Evolutionary conservation across 2,888 invertebrate species (phyloP).

Genomic region (Shargacucullia verbasci): DNA sequence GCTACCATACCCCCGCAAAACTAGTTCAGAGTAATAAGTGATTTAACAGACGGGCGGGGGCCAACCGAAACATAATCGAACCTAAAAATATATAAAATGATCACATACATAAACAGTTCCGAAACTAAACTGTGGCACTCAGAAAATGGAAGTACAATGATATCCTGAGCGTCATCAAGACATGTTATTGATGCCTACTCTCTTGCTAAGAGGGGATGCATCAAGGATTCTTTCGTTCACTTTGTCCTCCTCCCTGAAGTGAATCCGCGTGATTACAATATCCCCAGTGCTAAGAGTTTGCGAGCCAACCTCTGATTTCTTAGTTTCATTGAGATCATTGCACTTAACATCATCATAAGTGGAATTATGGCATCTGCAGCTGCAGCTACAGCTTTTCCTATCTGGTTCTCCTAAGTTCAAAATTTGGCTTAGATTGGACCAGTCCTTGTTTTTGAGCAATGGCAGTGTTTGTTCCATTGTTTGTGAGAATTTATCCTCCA

Average conservation of each 20-base stretch:
- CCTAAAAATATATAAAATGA: constrained; percentile 73
- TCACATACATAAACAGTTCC: constrained; percentile 79
- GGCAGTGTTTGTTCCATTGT: constrained; percentile 87
- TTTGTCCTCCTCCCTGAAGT: constrained; percentile 87
- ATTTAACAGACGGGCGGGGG: constrained; percentile 57
- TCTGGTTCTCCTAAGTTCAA: constrained; percentile 83
- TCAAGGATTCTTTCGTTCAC: constrained; percentile 82
- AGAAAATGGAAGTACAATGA: constrained; percentile 75
- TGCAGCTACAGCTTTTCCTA: constrained; percentile 87
- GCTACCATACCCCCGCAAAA: constrained; percentile 72
- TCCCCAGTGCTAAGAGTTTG: constrained; percentile 97
- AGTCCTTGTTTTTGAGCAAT: constrained; percentile 87
- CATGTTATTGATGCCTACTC: constrained; percentile 80
- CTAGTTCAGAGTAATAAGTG: constrained; percentile 63
- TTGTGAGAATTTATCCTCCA: constrained; percentile 86
- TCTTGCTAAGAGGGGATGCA: constrained; percentile 81
- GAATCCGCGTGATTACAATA: constrained; percentile 96
- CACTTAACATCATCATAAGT: constrained; percentile 79
- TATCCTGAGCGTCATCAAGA: constrained; percentile 80
- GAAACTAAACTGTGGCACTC: constrained; percentile 83
- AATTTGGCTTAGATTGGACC: constrained; percentile 86
- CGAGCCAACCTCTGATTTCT: constrained; percentile 90
- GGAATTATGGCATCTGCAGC: constrained; percentile 89
- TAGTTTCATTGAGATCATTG: constrained; percentile 84
- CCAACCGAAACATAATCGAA: constrained; percentile 51